phyloP scores from a whole-genome alignment of 2,888 invertebrate genomes.

The Urechis unicinctus region DNA sequence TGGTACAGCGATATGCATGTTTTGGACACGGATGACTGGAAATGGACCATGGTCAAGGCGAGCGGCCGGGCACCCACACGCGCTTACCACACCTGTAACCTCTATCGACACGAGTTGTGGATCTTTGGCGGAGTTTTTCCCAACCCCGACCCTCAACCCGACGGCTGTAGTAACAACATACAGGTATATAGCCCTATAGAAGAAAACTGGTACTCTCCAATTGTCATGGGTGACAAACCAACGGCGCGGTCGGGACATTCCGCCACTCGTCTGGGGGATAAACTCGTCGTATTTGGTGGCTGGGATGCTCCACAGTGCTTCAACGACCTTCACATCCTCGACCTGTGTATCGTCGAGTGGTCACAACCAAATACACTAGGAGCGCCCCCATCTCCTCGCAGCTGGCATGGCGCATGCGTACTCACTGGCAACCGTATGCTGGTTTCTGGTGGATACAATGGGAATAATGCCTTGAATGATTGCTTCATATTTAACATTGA shows the following conservation, averaged over 20 bases:
- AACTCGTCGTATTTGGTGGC: slow-evolving; percentile 47
- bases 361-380: slow-evolving; percentile 11
- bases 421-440: slow-evolving; percentile 36
- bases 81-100: slow-evolving; percentile 43
- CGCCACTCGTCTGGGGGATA: slow-evolving; percentile 39
- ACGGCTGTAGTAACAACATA: slow-evolving; percentile 45
- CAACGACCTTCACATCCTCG: slow-evolving; percentile 44
- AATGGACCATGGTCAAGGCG: slow-evolving; percentile 43
- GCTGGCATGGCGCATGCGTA: background rate
- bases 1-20: slow-evolving; percentile 48
- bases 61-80: slow-evolving; percentile 41
- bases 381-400: background rate
- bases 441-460: slow-evolving; percentile 47
- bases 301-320: slow-evolving; percentile 47
- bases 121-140: slow-evolving; percentile 48
- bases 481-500: slow-evolving; percentile 42
- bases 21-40: slow-evolving; percentile 41
- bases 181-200: slow-evolving; percentile 45
- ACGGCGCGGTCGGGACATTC: slow-evolving; percentile 45
- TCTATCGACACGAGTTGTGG: slow-evolving; percentile 46
- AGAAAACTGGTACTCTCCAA: slow-evolving; percentile 45
- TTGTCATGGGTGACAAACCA: slow-evolving; percentile 43
- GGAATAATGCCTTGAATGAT: slow-evolving; percentile 39
- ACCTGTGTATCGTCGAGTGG: slow-evolving; percentile 31
- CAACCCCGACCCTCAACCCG: slow-evolving; percentile 41